Conservation (phyloP, 2,888 invertebrate species). For the Strigamia maritima region DNA sequence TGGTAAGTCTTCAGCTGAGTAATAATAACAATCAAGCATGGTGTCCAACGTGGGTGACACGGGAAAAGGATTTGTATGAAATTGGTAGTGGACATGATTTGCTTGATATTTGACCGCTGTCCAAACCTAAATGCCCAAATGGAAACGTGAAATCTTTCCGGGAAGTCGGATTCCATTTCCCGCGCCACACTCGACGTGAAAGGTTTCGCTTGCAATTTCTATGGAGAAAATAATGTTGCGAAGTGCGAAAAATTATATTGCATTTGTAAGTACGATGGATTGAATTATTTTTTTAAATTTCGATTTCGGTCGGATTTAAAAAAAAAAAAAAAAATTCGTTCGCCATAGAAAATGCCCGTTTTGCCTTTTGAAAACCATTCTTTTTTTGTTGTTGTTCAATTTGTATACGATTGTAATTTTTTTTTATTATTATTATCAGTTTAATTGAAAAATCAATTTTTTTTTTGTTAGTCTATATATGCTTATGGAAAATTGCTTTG, state of each 20-base stretch:
- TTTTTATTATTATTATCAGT: too few species aligned
- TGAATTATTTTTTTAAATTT: too few species aligned
- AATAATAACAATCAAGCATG: conserved; percentile 49
- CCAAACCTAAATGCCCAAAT: neutral
- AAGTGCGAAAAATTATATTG: too few species aligned
- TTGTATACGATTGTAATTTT: neutral
- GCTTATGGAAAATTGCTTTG: conserved; percentile 1
- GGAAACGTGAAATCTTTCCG: conserved; percentile 39
- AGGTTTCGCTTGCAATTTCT: neutral
- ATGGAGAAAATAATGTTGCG: neutral
- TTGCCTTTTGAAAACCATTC: neutral
- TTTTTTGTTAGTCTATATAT: neutral
- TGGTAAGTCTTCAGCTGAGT: conserved; percentile 53
- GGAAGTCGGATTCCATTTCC: conserved; percentile 36
- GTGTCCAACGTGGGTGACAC: conserved; percentile 45
- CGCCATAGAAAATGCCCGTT: neutral
- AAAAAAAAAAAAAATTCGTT: neutral
- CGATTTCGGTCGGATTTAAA: too few species aligned
- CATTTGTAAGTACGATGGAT: too few species aligned
- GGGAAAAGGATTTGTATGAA: neutral
- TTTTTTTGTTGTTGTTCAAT: neutral
- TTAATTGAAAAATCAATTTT: conserved; percentile 15
- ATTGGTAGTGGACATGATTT: neutral
- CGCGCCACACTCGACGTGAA: conserved; percentile 3
- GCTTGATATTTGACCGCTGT: neutral